Conservation (phyloP, 37 sponge, comb jelly and placozoan species). For the Halichondria panicea region DNA sequence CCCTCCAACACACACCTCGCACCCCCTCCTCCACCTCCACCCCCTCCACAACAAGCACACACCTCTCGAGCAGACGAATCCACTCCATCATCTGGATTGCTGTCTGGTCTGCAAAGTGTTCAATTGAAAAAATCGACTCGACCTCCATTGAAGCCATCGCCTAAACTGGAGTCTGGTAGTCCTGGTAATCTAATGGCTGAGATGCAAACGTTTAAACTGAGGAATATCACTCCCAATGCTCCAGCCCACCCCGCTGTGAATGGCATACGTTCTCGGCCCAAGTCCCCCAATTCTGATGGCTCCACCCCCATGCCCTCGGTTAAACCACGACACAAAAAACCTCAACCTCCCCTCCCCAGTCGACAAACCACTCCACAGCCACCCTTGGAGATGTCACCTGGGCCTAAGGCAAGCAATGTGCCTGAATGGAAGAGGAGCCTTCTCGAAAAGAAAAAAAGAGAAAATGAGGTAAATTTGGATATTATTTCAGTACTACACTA, state of each 20-base stretch:
- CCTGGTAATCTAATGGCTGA: slow-evolving; percentile 19
- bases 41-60: slow-evolving; percentile 3
- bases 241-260: not conserved
- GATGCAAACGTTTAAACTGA: slow-evolving; percentile 21
- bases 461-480: not conserved
- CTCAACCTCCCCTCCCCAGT: no score
- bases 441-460: slow-evolving; percentile 3
- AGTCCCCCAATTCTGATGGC: no score
- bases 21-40: slow-evolving; percentile 21
- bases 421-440: slow-evolving; percentile 27
- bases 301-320: no score
- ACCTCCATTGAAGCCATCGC: not conserved
- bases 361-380: no score
- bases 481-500: no score
- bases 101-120: slow-evolving; percentile 13
- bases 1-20: not conserved
- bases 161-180: not conserved
- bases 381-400: no score
- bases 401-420: no score
- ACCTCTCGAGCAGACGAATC: not conserved
- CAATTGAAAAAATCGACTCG: slow-evolving; percentile 23
- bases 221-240: not conserved
- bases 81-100: slow-evolving; percentile 17
- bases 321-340: no score
- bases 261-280: not conserved